Conservation (phyloP, 2,888 invertebrate genomes). For the Andricus curvator region DNA sequence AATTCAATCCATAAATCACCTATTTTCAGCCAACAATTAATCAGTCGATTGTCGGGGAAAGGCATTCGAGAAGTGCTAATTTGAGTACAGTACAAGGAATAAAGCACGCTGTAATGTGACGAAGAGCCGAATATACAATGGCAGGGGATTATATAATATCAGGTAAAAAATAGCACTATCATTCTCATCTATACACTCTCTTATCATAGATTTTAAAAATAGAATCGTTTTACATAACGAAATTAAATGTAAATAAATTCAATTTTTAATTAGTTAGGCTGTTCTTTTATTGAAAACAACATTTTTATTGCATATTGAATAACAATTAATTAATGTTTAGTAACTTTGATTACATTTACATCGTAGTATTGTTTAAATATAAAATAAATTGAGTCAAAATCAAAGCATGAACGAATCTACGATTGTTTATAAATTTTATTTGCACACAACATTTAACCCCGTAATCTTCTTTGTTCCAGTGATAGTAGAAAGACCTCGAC, state of each 20-base stretch:
- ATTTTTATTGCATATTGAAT: no score
- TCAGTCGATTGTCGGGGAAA: neutral
- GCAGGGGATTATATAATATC: conserved; percentile 52
- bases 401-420: neutral
- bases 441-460: neutral
- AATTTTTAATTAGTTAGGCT: no score
- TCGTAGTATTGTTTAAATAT: no score
- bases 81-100: neutral
- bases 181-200: neutral
- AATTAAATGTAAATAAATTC: no score
- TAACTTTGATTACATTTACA: no score
- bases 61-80: neutral
- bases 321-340: no score
- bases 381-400: neutral
- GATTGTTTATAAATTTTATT: neutral
- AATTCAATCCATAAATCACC: neutral
- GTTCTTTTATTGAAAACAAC: no score
- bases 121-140: conserved; percentile 41
- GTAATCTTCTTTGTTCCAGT: neutral
- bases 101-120: neutral
- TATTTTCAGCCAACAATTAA: neutral
- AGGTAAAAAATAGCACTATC: conserved; percentile 45
- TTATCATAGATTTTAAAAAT: neutral
- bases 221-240: no score
- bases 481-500: neutral